Base-by-base conservation (phyloP, 2,888 invertebrate species). In the Leptopilina drosophilae region DNA sequence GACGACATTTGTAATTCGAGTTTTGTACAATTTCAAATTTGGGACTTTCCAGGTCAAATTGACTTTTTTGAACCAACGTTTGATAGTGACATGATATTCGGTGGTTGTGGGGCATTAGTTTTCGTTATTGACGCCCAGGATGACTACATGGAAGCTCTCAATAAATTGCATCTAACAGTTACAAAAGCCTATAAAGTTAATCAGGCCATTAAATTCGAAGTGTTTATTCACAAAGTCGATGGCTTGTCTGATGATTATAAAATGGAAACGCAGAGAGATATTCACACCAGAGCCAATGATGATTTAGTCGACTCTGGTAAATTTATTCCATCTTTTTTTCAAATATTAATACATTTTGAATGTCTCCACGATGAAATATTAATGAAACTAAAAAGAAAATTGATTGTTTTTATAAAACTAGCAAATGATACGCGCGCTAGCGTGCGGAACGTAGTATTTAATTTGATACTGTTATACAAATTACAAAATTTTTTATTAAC, bases 101-200 rank as follows among this genome's bases (percentile, higher is more conserved):
- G 98, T 67, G 97, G 98, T 33, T 99, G 98, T 93, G 99, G 98
- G 78, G 99, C 99, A 73, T 93, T 99, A 65, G 98, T 99, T 56
- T 99, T 99, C 94, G 99, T 99, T 46, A 99, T 99, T 89, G 99
- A 99, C 94, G 99, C 99, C 77, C 98, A 97, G 95, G 99, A 99
- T 94, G 99, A 99, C 92, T 99, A 99, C 90, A 96, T 96, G 93
- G 99, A 99, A 91, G 99, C 99, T 2, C 92, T 99, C 86, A 96
- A 96, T 85, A 97, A 98, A 92, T 94, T 99, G 86, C 97, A 98
- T 89, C 94, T 96, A 78, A 99, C 99, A 46, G 98, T 99, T 11
- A 96, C 97, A 46, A 96, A 97, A 93, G 98, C 99, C 9, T 97
- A 96, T 91, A 97, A 98, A 93, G 97, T 99, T 26, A 99, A 99